phyloP scores from a whole-genome alignment of 2,797 vertebrate genomes.

The Yasuhikotakia modesta region DNA sequence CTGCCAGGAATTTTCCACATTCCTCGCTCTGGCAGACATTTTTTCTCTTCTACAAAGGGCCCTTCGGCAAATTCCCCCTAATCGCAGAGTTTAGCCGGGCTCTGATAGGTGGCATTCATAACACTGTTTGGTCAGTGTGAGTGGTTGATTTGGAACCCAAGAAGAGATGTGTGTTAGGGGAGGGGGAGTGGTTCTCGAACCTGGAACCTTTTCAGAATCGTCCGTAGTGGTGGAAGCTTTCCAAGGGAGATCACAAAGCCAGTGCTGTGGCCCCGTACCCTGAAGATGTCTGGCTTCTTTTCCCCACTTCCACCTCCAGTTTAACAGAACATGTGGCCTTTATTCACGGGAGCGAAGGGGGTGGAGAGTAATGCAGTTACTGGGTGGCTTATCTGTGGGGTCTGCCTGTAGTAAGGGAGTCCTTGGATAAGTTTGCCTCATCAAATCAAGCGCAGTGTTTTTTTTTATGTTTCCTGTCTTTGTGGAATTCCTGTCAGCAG shows the following conservation, averaged over 20 bases:
- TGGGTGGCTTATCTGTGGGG: conserved; percentile 63
- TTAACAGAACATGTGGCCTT: conserved; percentile 68
- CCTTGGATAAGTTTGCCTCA: conserved; percentile 64
- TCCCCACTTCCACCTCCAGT: conserved; percentile 62
- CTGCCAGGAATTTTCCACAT: conserved; percentile 95
- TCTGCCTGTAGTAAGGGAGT: conserved; percentile 60
- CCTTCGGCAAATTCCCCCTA: conserved; percentile 93
- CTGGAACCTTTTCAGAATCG: conserved; percentile 81
- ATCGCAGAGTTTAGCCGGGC: conserved; percentile 88
- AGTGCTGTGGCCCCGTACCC: conserved; percentile 70
- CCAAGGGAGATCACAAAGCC: conserved; percentile 79
- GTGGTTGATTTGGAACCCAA: conserved; percentile 72
- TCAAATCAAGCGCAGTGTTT: conserved; percentile 61
- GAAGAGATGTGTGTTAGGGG: conserved; percentile 46
- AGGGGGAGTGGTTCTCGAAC: conserved; percentile 34
- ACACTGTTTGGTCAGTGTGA: conserved; percentile 79
- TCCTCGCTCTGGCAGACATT: conserved; percentile 93
- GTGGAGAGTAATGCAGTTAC: conserved; percentile 49
- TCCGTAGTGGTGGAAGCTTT: conserved; percentile 78
- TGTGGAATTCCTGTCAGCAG: conserved; percentile 61
- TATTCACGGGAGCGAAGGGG: conserved; percentile 59
- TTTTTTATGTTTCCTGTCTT: conserved; percentile 63
- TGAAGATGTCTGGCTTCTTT: conserved; percentile 62
- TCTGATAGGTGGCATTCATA: conserved; percentile 94
- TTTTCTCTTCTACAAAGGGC: conserved; percentile 92